Evolutionary conservation across 2,113 vertebrate species (phyloP), one percentile per base, ranked within the genome.

Genomic region (Alectura lathami): DNA sequence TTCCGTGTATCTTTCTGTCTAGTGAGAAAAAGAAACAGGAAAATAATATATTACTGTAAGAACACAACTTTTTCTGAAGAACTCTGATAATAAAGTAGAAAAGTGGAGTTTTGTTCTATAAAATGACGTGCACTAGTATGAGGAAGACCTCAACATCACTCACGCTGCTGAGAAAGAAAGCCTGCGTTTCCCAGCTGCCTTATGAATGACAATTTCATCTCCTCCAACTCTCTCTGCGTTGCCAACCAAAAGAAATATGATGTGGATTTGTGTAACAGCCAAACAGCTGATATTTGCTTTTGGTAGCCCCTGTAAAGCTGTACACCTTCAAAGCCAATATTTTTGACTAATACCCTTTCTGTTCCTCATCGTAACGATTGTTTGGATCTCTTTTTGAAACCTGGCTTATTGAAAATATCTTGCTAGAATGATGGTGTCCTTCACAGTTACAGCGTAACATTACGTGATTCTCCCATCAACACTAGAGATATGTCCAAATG

Each of bases 321-420:
- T 42, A 47, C 38, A 83, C 79, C 81, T 88, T 89, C 82, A 91
- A 84, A 91, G n/a, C 30, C 70, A 89, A 20, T 91, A 86, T 80
- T 93, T 93, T 88, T 94, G n/a, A 91, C 63, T 85, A 91, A 89
- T 77, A 91, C 53, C 45, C 63, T 83, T 53, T 78, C 88, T 88
- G 62, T 53, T 89, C n/a, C 54, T 93, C 92, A 86, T 68, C 70
- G 43, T 36, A 87, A 34, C 11, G 3, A 90, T 53, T 77, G 34
- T 63, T 54, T 67, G 72, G 47, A 85, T 83, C 50, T 87, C 43
- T 60, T 90, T 91, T 81, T 56, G 79, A 93, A 34, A 88, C 51
- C 79, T 51, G 59, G 47, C 50, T 91, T 88, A 47, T 54, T 83
- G 56, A 53, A 94, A 96, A 74, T 38, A 83, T 10, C 56, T 80